Evolutionary conservation across 2,113 vertebrate genomes (phyloP), one percentile per base, ranked within the genome.

Genomic region (Archocentrus centrarchus): DNA sequence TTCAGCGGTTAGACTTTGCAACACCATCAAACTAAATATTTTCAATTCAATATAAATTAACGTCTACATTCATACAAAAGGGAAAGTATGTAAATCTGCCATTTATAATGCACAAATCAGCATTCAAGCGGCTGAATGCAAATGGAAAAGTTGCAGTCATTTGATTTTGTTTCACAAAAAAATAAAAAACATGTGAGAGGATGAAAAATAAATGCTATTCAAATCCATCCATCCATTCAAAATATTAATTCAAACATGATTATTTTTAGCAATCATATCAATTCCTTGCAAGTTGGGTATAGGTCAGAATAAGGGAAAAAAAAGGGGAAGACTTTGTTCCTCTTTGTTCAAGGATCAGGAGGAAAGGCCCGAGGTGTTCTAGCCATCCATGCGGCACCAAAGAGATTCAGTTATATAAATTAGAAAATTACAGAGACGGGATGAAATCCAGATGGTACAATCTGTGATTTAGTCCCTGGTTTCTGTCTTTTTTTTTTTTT

Each of bases 31-130:
- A 86, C 82, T 47, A 91, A 92, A 90, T 78, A 86, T 85, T 66
- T 85, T 60, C 75, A 82, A 79, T 76, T 78, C 79, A 77, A 90
- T 75, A 61, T 59, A 77, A 83, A 80, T 70, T 77, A 81, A 77
- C 86, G 70, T 86, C 47, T 81, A 82, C 60, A 81, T 82, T 87
- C 79, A 89, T 27, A 81, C 39, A 83, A 85, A 89, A 85, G 79
- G 64, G 24, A 84, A 73, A 60, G 68, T 73, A 81, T 90, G 85
- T 76, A 85, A 87, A 92, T 85, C 20, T 70, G 15, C 55, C 59
- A 91, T 92, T 89, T 85, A 82, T 60, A 88, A 89, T 92, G 82
- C 77, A 88, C 68, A 60, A 85, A 59, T 30, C 76, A 7, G 20
- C 80, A 37, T 78, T 66, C 66, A 76, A 88, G 84, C 75, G n/a